Conservation (phyloP, 1,140 invertebrate species). For the Drosophila willistoni region DNA sequence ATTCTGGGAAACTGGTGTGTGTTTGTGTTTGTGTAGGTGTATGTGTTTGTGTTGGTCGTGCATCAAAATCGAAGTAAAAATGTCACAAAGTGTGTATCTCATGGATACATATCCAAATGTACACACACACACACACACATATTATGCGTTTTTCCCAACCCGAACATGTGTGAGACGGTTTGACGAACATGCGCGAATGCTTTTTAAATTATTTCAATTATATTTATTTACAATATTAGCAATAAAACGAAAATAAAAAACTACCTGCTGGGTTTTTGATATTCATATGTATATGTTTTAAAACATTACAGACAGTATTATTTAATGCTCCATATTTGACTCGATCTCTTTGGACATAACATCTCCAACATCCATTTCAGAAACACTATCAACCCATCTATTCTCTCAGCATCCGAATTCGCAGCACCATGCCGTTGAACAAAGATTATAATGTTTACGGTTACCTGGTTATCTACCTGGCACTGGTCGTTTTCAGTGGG, state of each 20-base stretch:
- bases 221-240: too few species aligned
- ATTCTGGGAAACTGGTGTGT: conserved; percentile 6
- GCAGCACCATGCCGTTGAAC: conserved; percentile 28
- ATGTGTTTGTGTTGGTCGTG: conserved; percentile 3
- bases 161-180: too few species aligned
- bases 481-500: conserved; percentile 27
- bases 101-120: conserved; percentile 29
- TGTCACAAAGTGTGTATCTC: conserved; percentile 64
- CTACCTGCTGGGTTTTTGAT: too few species aligned
- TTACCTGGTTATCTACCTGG: conserved; percentile 13
- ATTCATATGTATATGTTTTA: too few species aligned
- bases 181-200: too few species aligned
- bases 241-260: too few species aligned
- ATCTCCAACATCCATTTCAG: background rate
- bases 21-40: background rate
- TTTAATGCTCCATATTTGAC: too few species aligned
- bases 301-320: too few species aligned
- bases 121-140: conserved; percentile 18
- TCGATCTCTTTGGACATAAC: too few species aligned
- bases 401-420: background rate
- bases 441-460: conserved; percentile 18
- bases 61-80: conserved; percentile 20
- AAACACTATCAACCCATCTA: background rate
- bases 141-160: too few species aligned
- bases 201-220: too few species aligned